Evolutionary conservation across 2,113 vertebrate species (phyloP), one percentile per base, ranked within the genome.

Genomic region (Thermophis baileyi): DNA sequence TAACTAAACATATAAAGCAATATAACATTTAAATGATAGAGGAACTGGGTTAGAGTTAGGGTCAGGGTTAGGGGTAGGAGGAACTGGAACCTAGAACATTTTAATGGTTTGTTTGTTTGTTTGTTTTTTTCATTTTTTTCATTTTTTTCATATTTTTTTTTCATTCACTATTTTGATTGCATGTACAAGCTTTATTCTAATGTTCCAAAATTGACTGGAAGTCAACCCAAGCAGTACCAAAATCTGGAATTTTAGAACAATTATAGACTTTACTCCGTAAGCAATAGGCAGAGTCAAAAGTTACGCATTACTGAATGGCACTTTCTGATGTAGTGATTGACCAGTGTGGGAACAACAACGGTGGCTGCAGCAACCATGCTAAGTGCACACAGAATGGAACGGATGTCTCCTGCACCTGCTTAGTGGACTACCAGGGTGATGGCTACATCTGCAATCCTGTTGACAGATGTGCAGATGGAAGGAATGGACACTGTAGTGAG

Each of bases 401-500:
- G 14, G 87, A 69, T 0, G 96, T 98, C 91, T 97, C 93, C 95
- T 99, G 99, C 63, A 94, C 96, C 69, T 99, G 99, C 95, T 97
- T 87, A 4, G 54, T 92, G 0, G 97, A 96, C 95, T 98, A 99
- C 49, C 94, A 97, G n/a, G 98, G 99, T 0, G 99, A 99, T 0
- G 99, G 99, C 49, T 96, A 93, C 93, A 95, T 94, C 94, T 99
- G 99, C 88, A 93, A 95, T 44, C 97, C 98, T 35, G 97, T 98
- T 35, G 97, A 99, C 97, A 97, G 96, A 93, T 99, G 99, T 91
- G 94, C 95, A 4, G 97, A 97, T 0, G 91, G 96, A 93, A 47
- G 22, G 1, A 99, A 98, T 0, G 99, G 98, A 0, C 98, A 98
- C 90, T 99, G 99, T 96, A 99, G 98, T 0, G 98, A 99, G 87